Percentiles rank a stretch among this genome's conserved stretches.
These are phyloP conservation scores for Desmophyllum pertusum DNA, from an alignment of 92 coral and sea anemone genomes.

Conservation along the genomic window DNA sequence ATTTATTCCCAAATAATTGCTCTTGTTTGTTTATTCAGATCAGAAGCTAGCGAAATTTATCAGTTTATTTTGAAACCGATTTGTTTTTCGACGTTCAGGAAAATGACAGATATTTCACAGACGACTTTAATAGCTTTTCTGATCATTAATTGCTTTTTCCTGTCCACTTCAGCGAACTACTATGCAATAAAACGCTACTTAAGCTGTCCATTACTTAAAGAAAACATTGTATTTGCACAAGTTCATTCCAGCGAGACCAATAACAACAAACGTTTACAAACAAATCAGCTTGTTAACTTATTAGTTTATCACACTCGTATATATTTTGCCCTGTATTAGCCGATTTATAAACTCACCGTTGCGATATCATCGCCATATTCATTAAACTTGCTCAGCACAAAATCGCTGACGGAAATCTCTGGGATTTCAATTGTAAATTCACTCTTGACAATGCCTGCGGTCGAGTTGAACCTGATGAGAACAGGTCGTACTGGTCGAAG, in stretches of 20 bases:
- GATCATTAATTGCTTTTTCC: neutral
- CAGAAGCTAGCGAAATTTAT: neutral
- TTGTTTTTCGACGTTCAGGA: neutral
- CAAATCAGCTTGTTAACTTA: neutral
- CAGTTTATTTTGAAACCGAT: neutral
- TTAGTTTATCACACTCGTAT: neutral
- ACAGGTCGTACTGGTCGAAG: neutral
- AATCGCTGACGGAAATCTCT: constrained; percentile 38
- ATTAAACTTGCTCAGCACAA: constrained; percentile 25
- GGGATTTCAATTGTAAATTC: constrained; percentile 28
- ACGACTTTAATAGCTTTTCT: too few species aligned
- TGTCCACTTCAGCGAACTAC: neutral
- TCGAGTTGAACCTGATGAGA: neutral
- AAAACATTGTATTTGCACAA: neutral
- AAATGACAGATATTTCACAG: neutral
- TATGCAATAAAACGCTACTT: neutral
- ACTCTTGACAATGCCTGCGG: constrained; percentile 38
- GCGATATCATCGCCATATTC: constrained; percentile 32
- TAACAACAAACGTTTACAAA: neutral
- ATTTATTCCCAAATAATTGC: neutral
- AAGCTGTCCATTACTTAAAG: neutral
- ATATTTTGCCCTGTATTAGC: neutral
- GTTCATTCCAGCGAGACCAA: neutral
- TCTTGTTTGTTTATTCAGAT: neutral
- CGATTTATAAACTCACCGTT: constrained; percentile 18